phyloP scores from a whole-genome alignment of 2,888 invertebrate species.

The Bellardia bayeri region DNA sequence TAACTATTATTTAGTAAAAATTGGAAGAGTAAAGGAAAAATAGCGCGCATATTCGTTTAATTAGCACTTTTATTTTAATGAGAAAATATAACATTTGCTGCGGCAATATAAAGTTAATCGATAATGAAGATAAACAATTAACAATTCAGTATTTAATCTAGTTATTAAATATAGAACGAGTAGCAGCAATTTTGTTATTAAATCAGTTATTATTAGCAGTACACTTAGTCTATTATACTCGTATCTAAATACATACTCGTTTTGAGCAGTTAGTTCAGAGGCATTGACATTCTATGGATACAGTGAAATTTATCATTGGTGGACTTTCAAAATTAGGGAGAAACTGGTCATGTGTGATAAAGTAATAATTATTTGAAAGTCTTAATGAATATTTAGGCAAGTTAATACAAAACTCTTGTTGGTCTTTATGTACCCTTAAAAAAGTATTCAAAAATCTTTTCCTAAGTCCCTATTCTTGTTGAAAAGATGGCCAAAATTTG shows the following conservation, averaged over 20 bases:
- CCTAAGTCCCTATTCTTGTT: too few species aligned
- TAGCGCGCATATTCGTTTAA: slow-evolving; percentile 11
- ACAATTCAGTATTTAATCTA: slow-evolving; percentile 25
- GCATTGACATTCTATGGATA: neutral
- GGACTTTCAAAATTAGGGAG: neutral
- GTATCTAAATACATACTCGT: neutral
- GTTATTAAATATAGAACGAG: neutral
- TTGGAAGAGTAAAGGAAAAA: neutral
- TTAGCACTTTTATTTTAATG: slow-evolving; percentile 27
- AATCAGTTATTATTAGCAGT: neutral
- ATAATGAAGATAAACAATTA: slow-evolving; percentile 4
- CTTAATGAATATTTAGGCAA: too few species aligned
- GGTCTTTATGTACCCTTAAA: too few species aligned
- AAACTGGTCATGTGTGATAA: too few species aligned
- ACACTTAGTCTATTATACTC: neutral
- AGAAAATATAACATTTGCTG: slow-evolving; percentile 18
- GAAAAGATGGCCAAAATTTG: too few species aligned
- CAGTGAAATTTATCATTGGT: neutral
- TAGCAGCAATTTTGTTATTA: slow-evolving; percentile 12
- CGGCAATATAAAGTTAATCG: neutral
- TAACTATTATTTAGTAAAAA: neutral
- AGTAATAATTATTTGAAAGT: too few species aligned
- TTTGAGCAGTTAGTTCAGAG: neutral
- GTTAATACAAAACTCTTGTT: too few species aligned
- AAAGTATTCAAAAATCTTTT: too few species aligned